Conservation (phyloP, 2,888 invertebrate genomes). For the Tribolium freemani region DNA sequence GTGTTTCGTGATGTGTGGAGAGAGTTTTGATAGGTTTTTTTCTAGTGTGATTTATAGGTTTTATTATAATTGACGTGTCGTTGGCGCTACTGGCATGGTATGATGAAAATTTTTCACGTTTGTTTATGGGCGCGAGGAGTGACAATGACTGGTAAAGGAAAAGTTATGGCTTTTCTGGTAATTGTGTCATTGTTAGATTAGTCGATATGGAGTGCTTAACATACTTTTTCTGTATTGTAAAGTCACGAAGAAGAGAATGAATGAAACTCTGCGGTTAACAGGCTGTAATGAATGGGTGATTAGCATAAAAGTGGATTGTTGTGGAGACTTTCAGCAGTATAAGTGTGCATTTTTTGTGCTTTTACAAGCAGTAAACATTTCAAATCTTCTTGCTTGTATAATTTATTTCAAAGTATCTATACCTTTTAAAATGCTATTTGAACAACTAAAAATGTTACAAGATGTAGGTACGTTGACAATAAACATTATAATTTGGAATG, state of each 20-base stretch:
- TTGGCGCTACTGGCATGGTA: not conserved
- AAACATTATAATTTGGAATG: no score
- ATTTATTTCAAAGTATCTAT: no score
- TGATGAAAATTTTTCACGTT: not conserved
- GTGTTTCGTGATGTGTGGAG: constrained; percentile 18
- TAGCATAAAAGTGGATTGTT: not conserved
- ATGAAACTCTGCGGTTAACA: not conserved
- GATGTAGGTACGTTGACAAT: no score
- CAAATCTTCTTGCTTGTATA: no score
- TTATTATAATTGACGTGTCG: not conserved
- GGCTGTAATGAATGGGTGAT: not conserved
- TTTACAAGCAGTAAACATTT: no score
- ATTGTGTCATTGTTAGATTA: not conserved
- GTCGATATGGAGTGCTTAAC: not conserved
- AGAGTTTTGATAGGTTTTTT: not conserved
- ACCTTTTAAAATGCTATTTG: no score
- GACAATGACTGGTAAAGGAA: not conserved
- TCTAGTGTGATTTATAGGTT: not conserved
- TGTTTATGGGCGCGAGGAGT: not conserved
- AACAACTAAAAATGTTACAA: no score
- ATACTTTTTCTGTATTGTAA: constrained; percentile 1
- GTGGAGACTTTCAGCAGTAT: no score
- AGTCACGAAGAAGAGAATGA: not conserved
- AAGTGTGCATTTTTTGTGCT: no score
- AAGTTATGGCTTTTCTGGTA: not conserved